Evolutionary conservation across 1,140 invertebrate species (phyloP), one percentile per base, ranked within the genome.

Genomic region (Drosophila sulfurigaster): DNA sequence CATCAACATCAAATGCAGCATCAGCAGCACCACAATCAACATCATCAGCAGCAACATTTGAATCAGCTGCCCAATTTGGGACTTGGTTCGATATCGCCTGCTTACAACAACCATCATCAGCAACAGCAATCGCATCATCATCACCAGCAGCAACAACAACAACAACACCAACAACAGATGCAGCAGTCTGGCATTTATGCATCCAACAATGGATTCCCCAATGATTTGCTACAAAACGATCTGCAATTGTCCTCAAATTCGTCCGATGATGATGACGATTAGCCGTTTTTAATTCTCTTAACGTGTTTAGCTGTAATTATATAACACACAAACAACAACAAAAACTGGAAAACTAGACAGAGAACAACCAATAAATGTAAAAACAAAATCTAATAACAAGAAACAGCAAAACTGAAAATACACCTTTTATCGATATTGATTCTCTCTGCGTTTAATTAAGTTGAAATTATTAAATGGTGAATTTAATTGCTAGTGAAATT

Each of bases 151-250:
- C 79, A 79, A 15, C 45, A 56, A 8, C 76, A 58, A 13, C 66
- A 72, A 75, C 93, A 70, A 66, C 91, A 63, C 35, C 91, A 60
- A 38, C 93, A 59, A 49, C 78, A 79, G 20, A 64, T 77, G n/a
- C 78, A 81, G 54, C 82, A 82, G 65, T 82, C 83, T 60, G 83
- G 85, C 66, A 83, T 75, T 65, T 87, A 80, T 80, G 85, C 83
- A 87, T 81, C 93, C 59, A 87, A 92, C 49, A 90, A 93, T 60
- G 90, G 93, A 7, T 93, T 94, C 93, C 93, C 94, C 63, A 92
- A 93, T 82, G 93, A 94, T 92, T 93, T 95, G 75, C 92, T 96
- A 48, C 95, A 94, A 87, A 95, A 96, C 79, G 96, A 96, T 93
- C 92, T 96, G 75, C 95, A 96, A 86, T 93, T 96, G 70, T 96